Percentiles rank a stretch among this genome's conserved stretches.
Evolutionary conservation across 2,888 invertebrate species (phyloP).

Genomic region (Pristionchus exspectatus): DNA sequence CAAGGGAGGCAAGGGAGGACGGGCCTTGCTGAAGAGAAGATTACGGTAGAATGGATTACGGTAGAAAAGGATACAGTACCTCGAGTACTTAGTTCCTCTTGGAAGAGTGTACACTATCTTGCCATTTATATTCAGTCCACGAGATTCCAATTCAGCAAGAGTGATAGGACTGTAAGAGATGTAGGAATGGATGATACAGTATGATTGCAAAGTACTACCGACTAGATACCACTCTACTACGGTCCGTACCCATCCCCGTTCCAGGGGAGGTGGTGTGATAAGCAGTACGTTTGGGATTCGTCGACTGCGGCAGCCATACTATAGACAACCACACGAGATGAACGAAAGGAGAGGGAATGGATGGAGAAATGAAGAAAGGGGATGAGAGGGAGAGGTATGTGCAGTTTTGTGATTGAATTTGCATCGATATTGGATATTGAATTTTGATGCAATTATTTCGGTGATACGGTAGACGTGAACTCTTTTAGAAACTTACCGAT

Average conservation of each 20-base stretch:
- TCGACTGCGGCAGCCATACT: not conserved
- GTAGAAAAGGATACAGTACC: not conserved
- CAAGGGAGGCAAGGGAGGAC: not conserved
- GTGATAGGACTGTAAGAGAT: slow-evolving; percentile 43
- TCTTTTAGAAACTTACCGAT: not conserved
- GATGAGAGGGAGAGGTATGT: not conserved
- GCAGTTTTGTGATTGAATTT: not conserved
- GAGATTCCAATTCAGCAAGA: slow-evolving; percentile 46
- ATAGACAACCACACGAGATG: slow-evolving; percentile 16
- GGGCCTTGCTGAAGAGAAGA: not conserved
- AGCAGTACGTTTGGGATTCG: slow-evolving; percentile 1
- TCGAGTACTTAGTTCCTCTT: slow-evolving; percentile 10
- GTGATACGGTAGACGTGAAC: too few species aligned
- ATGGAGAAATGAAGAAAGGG: not conserved
- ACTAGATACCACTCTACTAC: not conserved
- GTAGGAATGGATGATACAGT: not conserved
- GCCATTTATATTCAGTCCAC: slow-evolving; percentile 52
- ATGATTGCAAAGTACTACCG: not conserved
- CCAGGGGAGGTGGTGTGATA: not conserved
- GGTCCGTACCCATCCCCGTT: not conserved
- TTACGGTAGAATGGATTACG: slow-evolving; percentile 4
- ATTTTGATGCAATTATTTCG: not conserved
- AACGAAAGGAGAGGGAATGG: not conserved
- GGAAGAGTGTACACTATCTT: slow-evolving; percentile 42
- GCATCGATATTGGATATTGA: not conserved